phyloP scores from a whole-genome alignment of 2,888 invertebrate species.

The Lepidonotus clava region DNA sequence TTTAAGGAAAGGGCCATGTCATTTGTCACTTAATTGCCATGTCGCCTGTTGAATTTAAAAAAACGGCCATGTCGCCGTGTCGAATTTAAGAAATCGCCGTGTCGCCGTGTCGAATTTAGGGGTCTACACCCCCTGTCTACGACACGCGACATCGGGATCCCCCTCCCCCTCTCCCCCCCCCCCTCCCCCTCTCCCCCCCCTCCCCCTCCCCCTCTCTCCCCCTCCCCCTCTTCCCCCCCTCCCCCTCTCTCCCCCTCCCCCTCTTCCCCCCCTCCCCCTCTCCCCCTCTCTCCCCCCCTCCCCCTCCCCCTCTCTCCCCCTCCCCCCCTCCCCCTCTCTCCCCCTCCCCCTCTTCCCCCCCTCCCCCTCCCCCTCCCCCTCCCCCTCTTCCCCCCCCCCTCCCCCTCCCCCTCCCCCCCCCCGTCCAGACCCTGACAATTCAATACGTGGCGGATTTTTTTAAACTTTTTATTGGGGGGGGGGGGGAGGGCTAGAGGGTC shows the following conservation, averaged over 20 bases:
- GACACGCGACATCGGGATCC: too few relatives aligned
- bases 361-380: neutral
- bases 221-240: neutral
- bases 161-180: neutral
- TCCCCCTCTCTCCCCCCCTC: neutral
- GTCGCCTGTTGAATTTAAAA: too few relatives aligned
- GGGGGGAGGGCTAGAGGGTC: too few relatives aligned
- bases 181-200: neutral
- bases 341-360: neutral
- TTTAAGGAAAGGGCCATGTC: too few relatives aligned
- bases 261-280: neutral
- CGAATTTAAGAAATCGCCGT: too few relatives aligned
- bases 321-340: neutral
- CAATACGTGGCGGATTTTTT: neutral
- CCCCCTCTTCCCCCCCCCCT: neutral
- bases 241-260: neutral
- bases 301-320: neutral
- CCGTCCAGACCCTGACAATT: neutral
- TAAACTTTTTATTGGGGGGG: neutral
- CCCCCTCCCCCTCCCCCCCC: neutral
- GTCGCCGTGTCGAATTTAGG: too few relatives aligned
- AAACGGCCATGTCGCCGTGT: too few relatives aligned
- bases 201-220: neutral
- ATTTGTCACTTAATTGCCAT: too few relatives aligned
- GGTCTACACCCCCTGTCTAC: too few relatives aligned